Evolutionary conservation across 2,113 vertebrate genomes (phyloP), one percentile per base, ranked within the genome.

Genomic region (Cranoglanis bouderius): DNA sequence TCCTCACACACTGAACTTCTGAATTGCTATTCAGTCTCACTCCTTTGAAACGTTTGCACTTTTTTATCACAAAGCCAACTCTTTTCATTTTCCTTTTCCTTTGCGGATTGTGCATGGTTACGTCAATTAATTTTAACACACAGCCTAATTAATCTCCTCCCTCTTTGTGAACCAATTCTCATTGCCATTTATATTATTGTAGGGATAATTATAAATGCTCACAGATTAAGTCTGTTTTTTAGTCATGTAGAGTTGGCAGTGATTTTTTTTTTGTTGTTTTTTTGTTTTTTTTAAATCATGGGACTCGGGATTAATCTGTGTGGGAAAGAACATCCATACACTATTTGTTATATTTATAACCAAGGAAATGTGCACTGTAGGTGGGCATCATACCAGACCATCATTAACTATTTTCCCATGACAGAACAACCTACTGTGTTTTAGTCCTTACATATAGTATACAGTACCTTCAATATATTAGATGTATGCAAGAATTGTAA

Each of bases 91-190:
- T 49, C 10, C 19, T 49, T 80, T n/a, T n/a, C 75, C 26, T n/a
- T 32, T 80, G 29, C 19, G 77, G 43, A n/a, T 49, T 29, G 75
- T 78, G 26, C 26, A 49, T 49, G 12, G 24, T 40, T 3, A 21
- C 12, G 26, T 51, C 75, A 49, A 49, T 51, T 49, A n/a, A 51
- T 81, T 53, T 49, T 32, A 32, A 19, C 77, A 35, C 16, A 32
- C 77, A 53, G 77, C 77, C 26, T 81, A 81, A 81, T 81, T 53
- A 32, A 81, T 81, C 49, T 81, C 46, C 49, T 19, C 18, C 14
- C 16, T 4, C 8, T 53, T 53, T 81, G 16, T 81, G 49, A 7
- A 32, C 0, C 29, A 32, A 12, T 53, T 53, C 29, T 53, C 49
- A 49, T 29, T 78, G 40, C 43, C 4, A 1, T 46, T 13, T 10